Conservation (phyloP, 2,888 invertebrate genomes). For the Leucoptera coffeella region DNA sequence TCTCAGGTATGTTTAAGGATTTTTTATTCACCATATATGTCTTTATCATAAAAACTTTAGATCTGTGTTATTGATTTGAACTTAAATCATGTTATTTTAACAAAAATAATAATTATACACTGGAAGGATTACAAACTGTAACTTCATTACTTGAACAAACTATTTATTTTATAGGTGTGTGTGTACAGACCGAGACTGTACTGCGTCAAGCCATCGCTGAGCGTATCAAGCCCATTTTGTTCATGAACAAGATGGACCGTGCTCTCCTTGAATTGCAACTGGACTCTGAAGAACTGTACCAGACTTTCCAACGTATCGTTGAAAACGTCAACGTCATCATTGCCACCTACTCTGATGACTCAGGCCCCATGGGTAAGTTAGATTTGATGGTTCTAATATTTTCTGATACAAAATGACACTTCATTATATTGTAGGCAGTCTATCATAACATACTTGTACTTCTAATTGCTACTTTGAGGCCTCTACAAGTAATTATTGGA, state of each 20-base stretch:
- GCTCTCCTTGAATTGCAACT: slow-evolving; percentile 95
- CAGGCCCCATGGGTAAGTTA: slow-evolving; percentile 86
- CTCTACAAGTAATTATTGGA: no score
- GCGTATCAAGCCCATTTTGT: slow-evolving; percentile 98
- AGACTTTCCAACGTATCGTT: slow-evolving; percentile 98
- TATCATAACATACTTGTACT: no score
- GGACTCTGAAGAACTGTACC: slow-evolving; percentile 94
- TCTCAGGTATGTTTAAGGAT: slow-evolving; percentile 91
- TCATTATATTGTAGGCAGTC: no score
- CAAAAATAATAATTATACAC: no score
- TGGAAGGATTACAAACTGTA: no score
- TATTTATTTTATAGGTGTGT: slow-evolving; percentile 81
- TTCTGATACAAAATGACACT: no score
- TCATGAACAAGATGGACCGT: slow-evolving; percentile 99
- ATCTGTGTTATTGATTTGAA: no score
- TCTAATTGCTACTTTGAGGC: no score
- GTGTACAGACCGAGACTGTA: slow-evolving; percentile 99
- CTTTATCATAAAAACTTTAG: no score
- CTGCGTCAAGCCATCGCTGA: slow-evolving; percentile 99
- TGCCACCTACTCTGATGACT: slow-evolving; percentile 95
- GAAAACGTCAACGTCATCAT: slow-evolving; percentile 99
- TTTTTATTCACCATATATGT: no score
- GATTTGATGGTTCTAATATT: slow-evolving; percentile 3
- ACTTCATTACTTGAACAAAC: no score
- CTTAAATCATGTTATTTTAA: no score